These are phyloP conservation scores for Caenorhabditis becei DNA, from an alignment of 2,888 invertebrate species.

Conservation along the genomic window DNA sequence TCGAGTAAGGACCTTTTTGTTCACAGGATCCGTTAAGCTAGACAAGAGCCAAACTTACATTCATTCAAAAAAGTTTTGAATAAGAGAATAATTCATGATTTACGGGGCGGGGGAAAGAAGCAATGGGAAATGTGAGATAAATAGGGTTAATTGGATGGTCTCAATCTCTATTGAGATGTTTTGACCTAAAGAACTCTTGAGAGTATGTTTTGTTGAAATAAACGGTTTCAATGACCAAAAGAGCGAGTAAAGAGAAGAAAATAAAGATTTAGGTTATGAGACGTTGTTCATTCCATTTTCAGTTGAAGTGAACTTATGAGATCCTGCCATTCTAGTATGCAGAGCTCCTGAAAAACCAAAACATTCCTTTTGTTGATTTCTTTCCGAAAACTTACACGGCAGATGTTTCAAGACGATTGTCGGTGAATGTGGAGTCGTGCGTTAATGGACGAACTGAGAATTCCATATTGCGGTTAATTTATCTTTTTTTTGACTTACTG, in stretches of 20 bases:
- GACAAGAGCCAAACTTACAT: not conserved
- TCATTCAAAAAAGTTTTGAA: not conserved
- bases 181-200: not conserved
- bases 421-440: slow-evolving; percentile 44
- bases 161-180: not conserved
- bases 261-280: slow-evolving; percentile 1
- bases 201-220: slow-evolving; percentile 29
- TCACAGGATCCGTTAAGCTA: slow-evolving; percentile 5
- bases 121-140: slow-evolving; percentile 4
- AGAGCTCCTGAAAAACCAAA: slow-evolving; percentile 50
- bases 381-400: slow-evolving; percentile 29
- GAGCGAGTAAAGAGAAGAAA: not conserved
- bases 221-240: slow-evolving; percentile 38
- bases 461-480: not conserved
- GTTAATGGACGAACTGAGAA: slow-evolving; percentile 44
- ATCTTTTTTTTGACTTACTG: slow-evolving; percentile 6
- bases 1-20: not conserved
- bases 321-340: slow-evolving; percentile 52
- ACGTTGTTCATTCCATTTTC: not conserved
- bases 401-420: slow-evolving; percentile 46
- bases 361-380: not conserved
- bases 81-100: not conserved
- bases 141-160: not conserved
- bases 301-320: slow-evolving; percentile 17
- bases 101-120: slow-evolving; percentile 2